Evolutionary conservation across 2,888 invertebrate species (phyloP), one percentile per base, ranked within the genome.

Genomic region (Amblyteles armatorius): DNA sequence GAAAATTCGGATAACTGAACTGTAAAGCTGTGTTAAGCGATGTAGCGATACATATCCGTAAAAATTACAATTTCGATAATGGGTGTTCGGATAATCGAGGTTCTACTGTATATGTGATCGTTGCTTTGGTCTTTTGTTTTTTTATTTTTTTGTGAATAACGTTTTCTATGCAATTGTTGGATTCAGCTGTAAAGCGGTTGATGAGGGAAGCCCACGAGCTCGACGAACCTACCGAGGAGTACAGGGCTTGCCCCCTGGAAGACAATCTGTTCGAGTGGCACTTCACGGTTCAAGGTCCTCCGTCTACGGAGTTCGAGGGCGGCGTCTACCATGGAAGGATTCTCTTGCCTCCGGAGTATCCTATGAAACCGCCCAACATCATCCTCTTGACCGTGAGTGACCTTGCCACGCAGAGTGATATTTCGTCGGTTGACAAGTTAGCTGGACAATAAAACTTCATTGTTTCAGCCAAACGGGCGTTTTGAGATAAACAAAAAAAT

Each of bases 211-310:
- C 99, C 11, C 94, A 95, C 89, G 99, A 99, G 94, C 94, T 99
- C 87, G 96, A 96, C 44, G 96, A 97, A 89, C 96, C 98, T 5
- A 98, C 98, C 0, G 98, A 98, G 91, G 97, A 98, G 93, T 98
- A 97, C 94, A 97, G 95, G 94, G 98, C 98, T 13, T 96, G 97
- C 91, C 99, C 99, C 2, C 94, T 99, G 69, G 98, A 98, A 94
- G 99, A 99, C 93, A 99, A 99, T 94, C 94, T 99, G 74, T 99
- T 99, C 94, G 99, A 99, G 93, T 99, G 99, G 99, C 99, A 99
- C 94, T 99, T 99, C 93, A 99, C 99, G 0, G 97, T 99, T 3
- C 96, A 97, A 91, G 99, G 99, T 6, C 98, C 99, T 2, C 96
- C 96, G 76, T 97, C 97, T 33, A 97, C 98, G 0, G 98, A 98